These are phyloP conservation scores for Drosophila orena DNA, from an alignment of 1,140 invertebrate genomes.

Conservation along the genomic window DNA sequence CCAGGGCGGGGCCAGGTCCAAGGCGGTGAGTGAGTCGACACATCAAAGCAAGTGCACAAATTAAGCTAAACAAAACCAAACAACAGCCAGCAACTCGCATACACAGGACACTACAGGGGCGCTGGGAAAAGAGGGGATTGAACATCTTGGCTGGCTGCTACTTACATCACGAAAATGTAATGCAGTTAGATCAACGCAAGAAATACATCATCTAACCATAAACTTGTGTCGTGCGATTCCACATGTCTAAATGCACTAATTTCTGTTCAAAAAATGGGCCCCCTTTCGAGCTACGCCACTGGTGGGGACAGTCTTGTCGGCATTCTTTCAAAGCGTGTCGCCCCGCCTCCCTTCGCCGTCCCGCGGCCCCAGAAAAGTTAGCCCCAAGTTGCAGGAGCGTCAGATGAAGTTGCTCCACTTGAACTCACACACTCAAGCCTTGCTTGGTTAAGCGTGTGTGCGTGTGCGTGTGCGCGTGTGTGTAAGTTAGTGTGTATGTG, in stretches of 20 bases:
- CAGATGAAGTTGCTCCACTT: constrained; percentile 76
- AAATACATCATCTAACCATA: no score
- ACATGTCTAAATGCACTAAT: no score
- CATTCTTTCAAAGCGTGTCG: constrained; percentile 66
- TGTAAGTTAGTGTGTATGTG: constrained; percentile 5
- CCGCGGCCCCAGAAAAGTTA: constrained; percentile 25
- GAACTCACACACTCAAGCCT: constrained; percentile 54
- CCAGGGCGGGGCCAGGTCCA: not conserved
- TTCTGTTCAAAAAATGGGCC: not conserved
- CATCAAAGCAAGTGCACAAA: constrained; percentile 79
- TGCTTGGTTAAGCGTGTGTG: constrained; percentile 40
- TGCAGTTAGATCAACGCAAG: no score
- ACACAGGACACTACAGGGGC: constrained; percentile 21
- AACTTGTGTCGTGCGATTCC: no score
- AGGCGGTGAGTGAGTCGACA: constrained; percentile 54
- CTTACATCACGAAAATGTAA: no score
- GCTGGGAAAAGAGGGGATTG: not conserved
- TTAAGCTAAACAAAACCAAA: constrained; percentile 78
- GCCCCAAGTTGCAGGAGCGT: constrained; percentile 66
- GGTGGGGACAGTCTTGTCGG: constrained; percentile 50
- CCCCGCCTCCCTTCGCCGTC: not conserved
- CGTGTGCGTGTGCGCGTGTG: constrained; percentile 2
- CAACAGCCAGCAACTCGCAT: constrained; percentile 38
- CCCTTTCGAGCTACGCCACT: constrained; percentile 7
- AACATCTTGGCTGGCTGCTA: no score